These are phyloP conservation scores for Drosophila paramelanica DNA, from an alignment of 2,888 invertebrate genomes.

Conservation along the genomic window DNA sequence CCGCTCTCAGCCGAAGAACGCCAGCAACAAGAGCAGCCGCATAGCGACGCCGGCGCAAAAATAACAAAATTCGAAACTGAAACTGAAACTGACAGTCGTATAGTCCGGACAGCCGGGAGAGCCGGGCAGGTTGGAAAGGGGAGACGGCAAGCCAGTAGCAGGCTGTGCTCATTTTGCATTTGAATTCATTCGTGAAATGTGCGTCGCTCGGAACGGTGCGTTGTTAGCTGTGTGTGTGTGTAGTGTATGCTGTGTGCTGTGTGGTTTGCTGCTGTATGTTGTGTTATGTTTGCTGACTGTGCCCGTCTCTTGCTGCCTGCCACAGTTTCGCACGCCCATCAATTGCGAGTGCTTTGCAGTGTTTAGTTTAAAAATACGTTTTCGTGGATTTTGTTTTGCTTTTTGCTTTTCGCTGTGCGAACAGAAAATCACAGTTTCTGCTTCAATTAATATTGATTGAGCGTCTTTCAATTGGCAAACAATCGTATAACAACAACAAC, in stretches of 20 bases:
- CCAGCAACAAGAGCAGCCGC: slow-evolving; percentile 24
- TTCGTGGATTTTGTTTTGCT: not conserved
- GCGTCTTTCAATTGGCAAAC: slow-evolving; percentile 71
- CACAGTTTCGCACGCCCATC: slow-evolving; percentile 23
- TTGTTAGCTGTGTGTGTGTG: slow-evolving; percentile 30
- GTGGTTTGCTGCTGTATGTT: slow-evolving; percentile 9
- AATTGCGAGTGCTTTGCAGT: slow-evolving; percentile 28
- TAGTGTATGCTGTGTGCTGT: not conserved
- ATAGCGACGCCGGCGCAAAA: slow-evolving; percentile 48
- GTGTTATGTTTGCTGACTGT: slow-evolving; percentile 50
- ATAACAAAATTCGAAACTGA: slow-evolving; percentile 17
- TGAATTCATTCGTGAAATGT: slow-evolving; percentile 78
- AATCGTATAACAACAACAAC: slow-evolving; percentile 49
- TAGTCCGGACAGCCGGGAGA: slow-evolving; percentile 12
- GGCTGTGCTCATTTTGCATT: slow-evolving; percentile 75
- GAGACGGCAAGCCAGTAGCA: slow-evolving; percentile 19
- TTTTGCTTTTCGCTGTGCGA: slow-evolving; percentile 1
- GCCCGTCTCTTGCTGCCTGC: not conserved
- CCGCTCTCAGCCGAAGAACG: slow-evolving; percentile 6
- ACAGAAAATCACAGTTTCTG: slow-evolving; percentile 47
- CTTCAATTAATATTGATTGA: slow-evolving; percentile 69
- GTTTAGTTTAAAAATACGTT: slow-evolving; percentile 26
- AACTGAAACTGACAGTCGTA: slow-evolving; percentile 48
- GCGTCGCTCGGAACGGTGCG: slow-evolving; percentile 72
- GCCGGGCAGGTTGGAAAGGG: not conserved